A percentile compares a stretch with the other conserved stretches of the same genome.
Evolutionary conservation across 2,113 vertebrate genomes (phyloP).

Genomic region (Triplophysa dalaica): DNA sequence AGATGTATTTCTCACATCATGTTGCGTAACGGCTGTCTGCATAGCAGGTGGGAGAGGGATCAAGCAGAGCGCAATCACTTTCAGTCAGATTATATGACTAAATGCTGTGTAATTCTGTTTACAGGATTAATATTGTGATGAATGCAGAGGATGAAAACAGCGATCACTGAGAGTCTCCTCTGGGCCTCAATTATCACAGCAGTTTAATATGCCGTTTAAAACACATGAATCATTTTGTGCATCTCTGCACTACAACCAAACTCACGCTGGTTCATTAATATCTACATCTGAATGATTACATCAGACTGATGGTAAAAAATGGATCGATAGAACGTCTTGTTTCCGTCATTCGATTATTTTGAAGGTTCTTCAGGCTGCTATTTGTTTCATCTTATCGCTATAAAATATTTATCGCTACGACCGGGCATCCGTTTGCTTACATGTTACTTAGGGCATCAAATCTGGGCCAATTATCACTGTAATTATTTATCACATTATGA

Average conservation of each 20-base stretch:
- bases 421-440: neutral
- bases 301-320: conserved; percentile 23
- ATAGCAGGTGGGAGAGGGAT: conserved; percentile 33
- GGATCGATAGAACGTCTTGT: neutral
- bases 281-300: conserved; percentile 27
- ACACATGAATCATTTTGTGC: neutral
- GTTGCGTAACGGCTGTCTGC: conserved; percentile 37
- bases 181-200: conserved; percentile 30
- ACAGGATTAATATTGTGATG: conserved; percentile 43
- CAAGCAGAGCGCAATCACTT: conserved; percentile 25
- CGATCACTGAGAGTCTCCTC: conserved; percentile 19
- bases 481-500: conserved; percentile 18
- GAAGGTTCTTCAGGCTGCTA: neutral
- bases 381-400: conserved; percentile 4
- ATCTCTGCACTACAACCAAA: neutral
- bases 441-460: neutral
- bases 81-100: conserved; percentile 45
- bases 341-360: neutral
- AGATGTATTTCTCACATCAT: conserved; percentile 47
- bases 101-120: conserved; percentile 47
- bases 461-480: conserved; percentile 10
- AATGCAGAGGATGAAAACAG: conserved; percentile 2
- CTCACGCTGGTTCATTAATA: conserved; percentile 26
- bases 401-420: neutral
- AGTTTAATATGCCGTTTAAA: conserved; percentile 13